Conservation (phyloP, 2,797 vertebrate species). For the Melanotaenia boesemani region DNA sequence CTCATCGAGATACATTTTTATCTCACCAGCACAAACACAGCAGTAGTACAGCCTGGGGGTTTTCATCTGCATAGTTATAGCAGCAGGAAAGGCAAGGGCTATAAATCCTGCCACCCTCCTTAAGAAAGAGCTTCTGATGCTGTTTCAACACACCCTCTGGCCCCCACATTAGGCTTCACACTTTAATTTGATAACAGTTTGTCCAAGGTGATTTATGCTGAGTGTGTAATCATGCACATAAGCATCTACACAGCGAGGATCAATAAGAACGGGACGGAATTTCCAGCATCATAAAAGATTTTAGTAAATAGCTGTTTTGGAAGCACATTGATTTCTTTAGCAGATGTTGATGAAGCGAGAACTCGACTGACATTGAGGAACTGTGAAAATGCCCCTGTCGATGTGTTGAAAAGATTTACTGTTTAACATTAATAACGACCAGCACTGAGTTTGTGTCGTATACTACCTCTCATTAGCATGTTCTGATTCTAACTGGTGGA, state of each 20-base stretch:
- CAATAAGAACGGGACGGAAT: constrained; percentile 34
- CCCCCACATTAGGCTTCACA: constrained; percentile 12
- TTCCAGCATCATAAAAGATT: constrained; percentile 43
- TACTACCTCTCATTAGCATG: neutral
- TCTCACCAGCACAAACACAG: constrained; percentile 18
- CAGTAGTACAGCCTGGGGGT: constrained; percentile 17
- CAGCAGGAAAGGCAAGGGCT: constrained; percentile 3
- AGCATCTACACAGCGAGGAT: constrained; percentile 33
- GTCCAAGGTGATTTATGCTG: constrained; percentile 31
- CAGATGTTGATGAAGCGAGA: constrained; percentile 24
- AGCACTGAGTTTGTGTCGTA: neutral
- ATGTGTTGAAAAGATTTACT: constrained; percentile 7
- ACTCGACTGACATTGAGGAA: constrained; percentile 5
- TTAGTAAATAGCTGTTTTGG: constrained; percentile 30
- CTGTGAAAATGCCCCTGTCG: constrained; percentile 16
- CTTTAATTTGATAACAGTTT: constrained; percentile 39
- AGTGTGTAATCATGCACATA: constrained; percentile 35
- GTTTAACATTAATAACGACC: constrained; percentile 17
- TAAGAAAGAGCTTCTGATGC: constrained; percentile 14
- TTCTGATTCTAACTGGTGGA: neutral
- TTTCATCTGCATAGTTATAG: constrained; percentile 24
- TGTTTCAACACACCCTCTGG: constrained; percentile 2
- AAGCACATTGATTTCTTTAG: constrained; percentile 40
- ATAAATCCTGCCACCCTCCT: constrained; percentile 31
- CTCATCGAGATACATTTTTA: constrained; percentile 49